These are phyloP conservation scores for Cataglyphis livida DNA, from an alignment of 2,888 invertebrate genomes.

Conservation along the genomic window DNA sequence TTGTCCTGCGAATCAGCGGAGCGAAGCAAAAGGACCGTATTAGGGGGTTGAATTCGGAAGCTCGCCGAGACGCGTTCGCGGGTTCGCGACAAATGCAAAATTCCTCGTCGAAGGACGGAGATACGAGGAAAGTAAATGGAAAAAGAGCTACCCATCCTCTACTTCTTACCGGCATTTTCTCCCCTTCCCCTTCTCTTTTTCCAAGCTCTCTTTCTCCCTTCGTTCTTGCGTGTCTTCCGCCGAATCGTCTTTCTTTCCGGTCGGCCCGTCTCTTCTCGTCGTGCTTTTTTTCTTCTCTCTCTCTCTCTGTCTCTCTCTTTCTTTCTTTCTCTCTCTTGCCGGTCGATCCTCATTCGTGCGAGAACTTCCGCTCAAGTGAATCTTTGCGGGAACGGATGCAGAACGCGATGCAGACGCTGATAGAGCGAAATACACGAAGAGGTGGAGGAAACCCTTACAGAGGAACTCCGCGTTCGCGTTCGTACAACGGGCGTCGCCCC, in stretches of 20 bases:
- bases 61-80: slow-evolving; percentile 62
- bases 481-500: neutral
- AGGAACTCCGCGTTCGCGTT: slow-evolving; percentile 21
- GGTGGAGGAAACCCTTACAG: neutral
- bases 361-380: slow-evolving; percentile 79
- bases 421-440: slow-evolving; percentile 43
- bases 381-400: slow-evolving; percentile 71
- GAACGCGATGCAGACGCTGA: slow-evolving; percentile 68
- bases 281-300: slow-evolving; percentile 17
- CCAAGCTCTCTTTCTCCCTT: slow-evolving; percentile 44
- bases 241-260: slow-evolving; percentile 52
- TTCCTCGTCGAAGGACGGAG: slow-evolving; percentile 73
- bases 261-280: slow-evolving; percentile 37
- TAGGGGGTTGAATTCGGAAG: slow-evolving; percentile 28
- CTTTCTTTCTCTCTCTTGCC: slow-evolving; percentile 50
- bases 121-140: slow-evolving; percentile 79
- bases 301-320: slow-evolving; percentile 18
- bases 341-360: slow-evolving; percentile 79
- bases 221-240: slow-evolving; percentile 59
- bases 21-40: slow-evolving; percentile 29
- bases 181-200: neutral
- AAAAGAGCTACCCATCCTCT: slow-evolving; percentile 65
- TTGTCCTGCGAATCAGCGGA: slow-evolving; percentile 32
- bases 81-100: slow-evolving; percentile 79
- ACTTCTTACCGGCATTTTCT: slow-evolving; percentile 34